Conservation (phyloP, 1,140 invertebrate species). For the Planococcus citri region DNA sequence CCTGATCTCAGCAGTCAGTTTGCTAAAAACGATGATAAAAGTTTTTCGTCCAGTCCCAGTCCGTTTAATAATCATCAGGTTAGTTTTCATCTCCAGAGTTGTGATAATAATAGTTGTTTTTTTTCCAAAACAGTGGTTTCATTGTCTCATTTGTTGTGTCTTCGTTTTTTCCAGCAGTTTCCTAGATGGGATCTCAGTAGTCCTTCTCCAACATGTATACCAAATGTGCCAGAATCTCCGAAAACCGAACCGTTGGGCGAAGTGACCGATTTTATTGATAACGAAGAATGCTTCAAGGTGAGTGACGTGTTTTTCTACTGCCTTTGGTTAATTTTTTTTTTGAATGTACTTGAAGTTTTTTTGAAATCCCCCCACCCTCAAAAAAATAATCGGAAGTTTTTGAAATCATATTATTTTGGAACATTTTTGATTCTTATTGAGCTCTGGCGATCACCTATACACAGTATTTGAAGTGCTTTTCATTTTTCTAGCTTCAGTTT, state of each 20-base stretch:
- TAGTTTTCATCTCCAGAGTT: neutral
- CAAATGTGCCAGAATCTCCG: constrained; percentile 40
- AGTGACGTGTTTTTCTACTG: too few relatives aligned
- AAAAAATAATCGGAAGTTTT: too few relatives aligned
- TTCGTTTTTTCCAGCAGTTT: constrained; percentile 25
- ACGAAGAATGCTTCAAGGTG: constrained; percentile 66
- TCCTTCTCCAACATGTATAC: constrained; percentile 30
- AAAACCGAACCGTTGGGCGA: constrained; percentile 62
- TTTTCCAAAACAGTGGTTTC: neutral
- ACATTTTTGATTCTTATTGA: too few relatives aligned
- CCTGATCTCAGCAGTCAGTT: neutral
- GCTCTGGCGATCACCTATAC: too few relatives aligned
- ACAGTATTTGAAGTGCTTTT: too few relatives aligned
- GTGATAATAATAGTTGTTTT: neutral
- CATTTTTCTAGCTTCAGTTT: too few relatives aligned
- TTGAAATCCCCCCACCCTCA: too few relatives aligned
- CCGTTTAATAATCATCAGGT: neutral
- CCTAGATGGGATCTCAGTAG: constrained; percentile 33
- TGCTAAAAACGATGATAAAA: neutral
- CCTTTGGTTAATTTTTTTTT: too few relatives aligned
- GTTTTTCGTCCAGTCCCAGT: neutral
- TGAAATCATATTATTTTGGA: too few relatives aligned
- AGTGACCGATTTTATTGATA: constrained; percentile 62
- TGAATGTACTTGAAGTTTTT: too few relatives aligned
- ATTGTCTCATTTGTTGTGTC: neutral